Conservation (phyloP, 2,113 vertebrate species). For the Clarias gariepinus region DNA sequence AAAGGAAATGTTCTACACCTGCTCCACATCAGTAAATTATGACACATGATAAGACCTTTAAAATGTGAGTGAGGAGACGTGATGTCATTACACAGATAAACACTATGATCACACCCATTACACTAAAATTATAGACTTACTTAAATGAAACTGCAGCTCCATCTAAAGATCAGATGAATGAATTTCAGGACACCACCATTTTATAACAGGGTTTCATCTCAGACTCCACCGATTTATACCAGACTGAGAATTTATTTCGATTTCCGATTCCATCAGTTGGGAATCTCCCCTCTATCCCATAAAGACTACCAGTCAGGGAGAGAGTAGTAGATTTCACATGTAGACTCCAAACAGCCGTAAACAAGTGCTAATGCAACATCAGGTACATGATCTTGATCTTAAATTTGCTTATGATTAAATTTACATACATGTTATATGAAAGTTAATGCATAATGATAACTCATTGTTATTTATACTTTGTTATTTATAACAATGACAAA, state of each 20-base stretch:
- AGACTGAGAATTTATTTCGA: background rate
- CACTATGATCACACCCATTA: background rate
- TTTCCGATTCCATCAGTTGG: no score
- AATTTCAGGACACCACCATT: background rate
- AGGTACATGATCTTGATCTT: no score
- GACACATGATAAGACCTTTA: background rate
- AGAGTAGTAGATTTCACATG: no score
- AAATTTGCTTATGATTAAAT: no score
- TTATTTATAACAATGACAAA: no score
- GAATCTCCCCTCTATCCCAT: no score
- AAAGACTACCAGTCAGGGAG: no score
- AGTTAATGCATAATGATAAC: no score
- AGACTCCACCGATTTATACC: background rate
- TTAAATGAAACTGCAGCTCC: slow-evolving; percentile 8
- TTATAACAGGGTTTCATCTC: background rate
- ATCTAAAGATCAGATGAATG: background rate
- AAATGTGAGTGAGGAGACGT: background rate
- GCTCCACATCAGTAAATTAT: background rate
- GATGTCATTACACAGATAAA: background rate
- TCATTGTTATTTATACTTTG: no score
- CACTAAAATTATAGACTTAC: background rate
- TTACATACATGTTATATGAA: no score
- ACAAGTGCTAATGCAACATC: no score
- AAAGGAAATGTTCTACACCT: background rate
- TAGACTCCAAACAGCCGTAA: no score